Base-by-base conservation (phyloP, 2,888 invertebrate species). In the Dryobotodes eremita region DNA sequence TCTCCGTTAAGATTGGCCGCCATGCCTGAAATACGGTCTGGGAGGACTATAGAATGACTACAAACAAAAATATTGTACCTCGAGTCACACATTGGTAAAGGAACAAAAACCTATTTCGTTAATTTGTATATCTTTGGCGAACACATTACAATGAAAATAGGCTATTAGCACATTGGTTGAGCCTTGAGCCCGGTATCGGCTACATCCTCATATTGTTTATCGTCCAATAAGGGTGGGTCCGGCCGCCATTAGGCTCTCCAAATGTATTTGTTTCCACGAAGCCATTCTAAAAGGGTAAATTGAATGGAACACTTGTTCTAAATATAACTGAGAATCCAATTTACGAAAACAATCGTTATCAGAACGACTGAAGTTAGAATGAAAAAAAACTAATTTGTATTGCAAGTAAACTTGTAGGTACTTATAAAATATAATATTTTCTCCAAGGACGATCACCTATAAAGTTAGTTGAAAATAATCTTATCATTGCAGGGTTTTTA, bases 191-290 rank as follows among this genome's bases (percentile, higher is more conserved):
- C 85, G 83, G 87, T 88, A 86, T 86, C 81, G 82, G 80, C 85
- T 81, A 77, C 84, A 82, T 89, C 76, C 88, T 88, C 82, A 88
- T 92, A 93, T 92, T 89, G 91, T 80, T 90, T 91, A 89, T 89
- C 88, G 88, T 79, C 85, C 86, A 89, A 91, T 90, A 90, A 90
- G 88, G 92, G 89, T 86, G 87, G 88, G 85, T 68, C 66, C 53
- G 74, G 50, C 48, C 46, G 64, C 75, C 85, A 84, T 84, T 88
- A 88, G 61, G 61, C 76, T 76, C 77, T 83, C 78, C 80, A 87
- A 84, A 87, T 72, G 80, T 83, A 82, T 89, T 87, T 86, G 86
- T 89, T 88, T 89, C 69, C 66, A 79, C 73, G 78, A 74, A 79
- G 79, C 70, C 77, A 48, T 71, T 76, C 72, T 77, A 82, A 82